Conservation (phyloP, 1,140 invertebrate genomes). For the Caerostris extrusa region DNA sequence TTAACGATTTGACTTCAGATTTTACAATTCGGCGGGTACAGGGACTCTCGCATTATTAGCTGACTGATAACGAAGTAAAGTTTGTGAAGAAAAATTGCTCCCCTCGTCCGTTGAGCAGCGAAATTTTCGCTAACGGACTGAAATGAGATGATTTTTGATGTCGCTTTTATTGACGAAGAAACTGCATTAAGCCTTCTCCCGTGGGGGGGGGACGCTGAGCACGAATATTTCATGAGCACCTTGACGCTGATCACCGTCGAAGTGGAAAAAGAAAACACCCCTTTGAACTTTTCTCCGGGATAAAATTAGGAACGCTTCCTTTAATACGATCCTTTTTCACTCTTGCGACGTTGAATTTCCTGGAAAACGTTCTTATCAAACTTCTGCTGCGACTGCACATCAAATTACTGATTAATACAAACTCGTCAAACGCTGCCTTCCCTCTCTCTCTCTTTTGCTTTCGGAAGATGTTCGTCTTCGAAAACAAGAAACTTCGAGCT, state of each 20-base stretch:
- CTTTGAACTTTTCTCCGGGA: background rate
- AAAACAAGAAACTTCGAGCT: constrained; percentile 7
- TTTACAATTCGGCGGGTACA: no score
- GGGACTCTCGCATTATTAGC: background rate
- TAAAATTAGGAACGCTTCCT: constrained; percentile 13
- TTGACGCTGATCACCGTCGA: constrained; percentile 3
- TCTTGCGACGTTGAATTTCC: background rate
- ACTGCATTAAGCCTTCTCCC: background rate
- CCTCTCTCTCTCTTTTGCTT: background rate
- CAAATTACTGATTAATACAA: constrained; percentile 28
- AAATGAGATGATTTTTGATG: background rate
- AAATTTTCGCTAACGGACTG: background rate
- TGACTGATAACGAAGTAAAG: background rate
- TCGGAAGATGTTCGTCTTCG: background rate
- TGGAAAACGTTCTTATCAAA: constrained; percentile 27
- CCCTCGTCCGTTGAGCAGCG: background rate
- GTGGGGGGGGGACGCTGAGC: background rate
- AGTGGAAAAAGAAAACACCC: constrained; percentile 6
- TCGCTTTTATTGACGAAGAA: background rate
- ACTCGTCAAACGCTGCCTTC: constrained; percentile 2
- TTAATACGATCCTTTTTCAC: constrained; percentile 11
- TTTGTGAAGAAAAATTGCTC: background rate
- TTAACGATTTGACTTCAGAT: no score
- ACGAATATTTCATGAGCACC: constrained; percentile 14
- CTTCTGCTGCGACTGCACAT: constrained; percentile 20